A percentile compares a stretch with the other conserved stretches of the same genome.
These are phyloP conservation scores for Apus apus DNA, from an alignment of 2,113 vertebrate species.

Conservation along the genomic window DNA sequence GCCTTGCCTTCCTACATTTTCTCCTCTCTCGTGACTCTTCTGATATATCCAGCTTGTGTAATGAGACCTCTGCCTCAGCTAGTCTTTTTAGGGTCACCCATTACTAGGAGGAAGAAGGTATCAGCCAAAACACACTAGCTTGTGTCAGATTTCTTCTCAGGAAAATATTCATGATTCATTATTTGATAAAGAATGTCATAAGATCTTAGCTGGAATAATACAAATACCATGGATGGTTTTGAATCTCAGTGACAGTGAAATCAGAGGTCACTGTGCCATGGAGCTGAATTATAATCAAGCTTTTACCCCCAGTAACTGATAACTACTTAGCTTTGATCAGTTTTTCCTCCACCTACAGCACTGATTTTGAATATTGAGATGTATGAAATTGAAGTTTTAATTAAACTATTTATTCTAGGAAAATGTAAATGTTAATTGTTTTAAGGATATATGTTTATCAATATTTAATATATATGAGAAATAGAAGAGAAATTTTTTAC, in stretches of 20 bases:
- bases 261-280: background rate
- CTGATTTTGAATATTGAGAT: background rate
- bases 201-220: background rate
- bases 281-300: background rate
- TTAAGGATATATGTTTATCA: background rate
- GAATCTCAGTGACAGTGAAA: background rate
- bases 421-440: background rate
- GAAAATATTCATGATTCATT: background rate
- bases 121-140: background rate
- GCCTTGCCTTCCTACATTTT: background rate
- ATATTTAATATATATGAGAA: background rate
- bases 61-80: background rate
- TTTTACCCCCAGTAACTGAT: background rate
- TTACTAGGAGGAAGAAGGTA: background rate
- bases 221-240: background rate
- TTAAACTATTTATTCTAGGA: background rate
- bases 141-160: background rate
- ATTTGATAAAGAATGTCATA: background rate
- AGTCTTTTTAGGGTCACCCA: background rate
- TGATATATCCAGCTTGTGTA: background rate
- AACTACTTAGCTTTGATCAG: background rate
- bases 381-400: background rate
- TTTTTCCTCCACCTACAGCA: background rate
- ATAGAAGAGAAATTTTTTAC: background rate
- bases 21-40: background rate